Percentiles rank a stretch among this genome's conserved stretches.
Evolutionary conservation across 2,888 invertebrate species (phyloP).

Genomic region (Lochmaea capreae): DNA sequence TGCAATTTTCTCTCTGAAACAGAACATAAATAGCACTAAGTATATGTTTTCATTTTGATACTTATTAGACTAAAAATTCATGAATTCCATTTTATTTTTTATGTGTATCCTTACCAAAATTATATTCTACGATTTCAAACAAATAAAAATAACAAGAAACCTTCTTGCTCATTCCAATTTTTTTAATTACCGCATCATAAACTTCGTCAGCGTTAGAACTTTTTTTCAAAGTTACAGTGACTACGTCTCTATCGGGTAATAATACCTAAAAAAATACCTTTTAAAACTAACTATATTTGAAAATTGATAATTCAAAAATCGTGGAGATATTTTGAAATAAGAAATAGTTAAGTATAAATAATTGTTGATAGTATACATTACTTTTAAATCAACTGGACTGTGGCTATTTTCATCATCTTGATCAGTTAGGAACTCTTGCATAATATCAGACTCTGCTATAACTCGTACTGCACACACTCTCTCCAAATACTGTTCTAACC

Average conservation of each 20-base stretch:
- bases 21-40: conserved; percentile 1
- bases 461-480: conserved; percentile 98
- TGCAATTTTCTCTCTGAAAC: conserved; percentile 89
- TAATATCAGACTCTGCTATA: conserved; percentile 96
- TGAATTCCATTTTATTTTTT: neutral
- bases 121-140: conserved; percentile 97
- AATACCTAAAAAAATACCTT: conserved; percentile 68
- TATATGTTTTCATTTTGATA: no score
- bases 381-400: conserved; percentile 77
- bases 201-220: conserved; percentile 92
- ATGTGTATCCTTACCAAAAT: conserved; percentile 81
- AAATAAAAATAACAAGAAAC: conserved; percentile 93
- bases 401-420: conserved; percentile 83
- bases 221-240: conserved; percentile 88
- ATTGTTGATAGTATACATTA: conserved; percentile 49
- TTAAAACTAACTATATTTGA: neutral
- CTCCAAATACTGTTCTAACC: conserved; percentile 97
- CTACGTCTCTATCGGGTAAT: conserved; percentile 91
- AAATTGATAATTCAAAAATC: neutral
- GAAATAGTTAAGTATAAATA: no score
- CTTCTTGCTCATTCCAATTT: conserved; percentile 83
- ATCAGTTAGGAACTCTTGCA: conserved; percentile 97
- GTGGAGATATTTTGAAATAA: neutral
- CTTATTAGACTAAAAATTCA: no score
- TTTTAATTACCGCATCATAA: conserved; percentile 86